A percentile compares a stretch with the other conserved stretches of the same genome.
phyloP scores from a whole-genome alignment of 2,888 invertebrate genomes.

The Syrista parreyssii region DNA sequence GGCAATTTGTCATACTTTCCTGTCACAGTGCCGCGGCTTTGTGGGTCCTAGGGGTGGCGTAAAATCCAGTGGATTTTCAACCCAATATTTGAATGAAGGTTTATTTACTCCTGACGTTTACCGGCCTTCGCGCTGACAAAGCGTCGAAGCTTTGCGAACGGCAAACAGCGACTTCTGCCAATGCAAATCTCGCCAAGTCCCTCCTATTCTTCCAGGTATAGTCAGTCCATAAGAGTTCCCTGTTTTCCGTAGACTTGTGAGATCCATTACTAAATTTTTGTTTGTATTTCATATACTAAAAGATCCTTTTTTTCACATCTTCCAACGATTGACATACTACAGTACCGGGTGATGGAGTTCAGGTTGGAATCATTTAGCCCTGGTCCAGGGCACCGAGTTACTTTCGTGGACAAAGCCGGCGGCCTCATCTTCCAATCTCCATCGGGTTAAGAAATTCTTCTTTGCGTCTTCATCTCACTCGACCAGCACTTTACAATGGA shows the following conservation, averaged over 20 bases:
- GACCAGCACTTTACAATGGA: conserved; percentile 12
- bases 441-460: background rate
- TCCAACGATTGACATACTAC: background rate
- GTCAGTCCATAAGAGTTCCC: background rate
- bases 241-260: background rate
- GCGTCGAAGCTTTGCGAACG: conserved; percentile 4
- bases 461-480: background rate
- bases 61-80: conserved; percentile 22
- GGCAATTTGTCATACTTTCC: conserved; percentile 29
- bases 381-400: background rate
- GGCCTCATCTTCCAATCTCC: background rate
- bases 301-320: background rate
- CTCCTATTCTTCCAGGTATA: background rate
- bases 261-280: background rate
- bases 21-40: conserved; percentile 26
- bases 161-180: background rate
- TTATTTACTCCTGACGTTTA: conserved; percentile 25
- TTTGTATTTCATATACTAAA: background rate
- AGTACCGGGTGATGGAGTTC: background rate
- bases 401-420: background rate
- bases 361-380: background rate
- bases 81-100: conserved; percentile 34
- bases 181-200: background rate
- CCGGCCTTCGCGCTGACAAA: conserved; percentile 15
- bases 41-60: conserved; percentile 26